These are phyloP conservation scores for Semicossyphus pulcher DNA, from an alignment of 2,113 vertebrate species.

Conservation along the genomic window DNA sequence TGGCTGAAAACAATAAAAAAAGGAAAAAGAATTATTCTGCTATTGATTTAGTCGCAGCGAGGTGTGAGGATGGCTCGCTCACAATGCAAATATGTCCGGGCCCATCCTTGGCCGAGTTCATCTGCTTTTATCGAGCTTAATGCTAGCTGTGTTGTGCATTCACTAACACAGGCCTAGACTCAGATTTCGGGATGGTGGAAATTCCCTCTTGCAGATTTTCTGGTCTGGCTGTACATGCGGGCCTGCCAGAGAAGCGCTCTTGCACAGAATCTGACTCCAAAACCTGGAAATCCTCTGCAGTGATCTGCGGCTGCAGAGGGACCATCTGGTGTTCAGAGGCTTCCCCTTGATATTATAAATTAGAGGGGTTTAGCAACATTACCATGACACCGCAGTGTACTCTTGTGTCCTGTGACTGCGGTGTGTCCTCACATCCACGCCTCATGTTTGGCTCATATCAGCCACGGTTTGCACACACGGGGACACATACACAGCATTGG, in stretches of 20 bases:
- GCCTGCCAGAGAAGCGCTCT: constrained; percentile 49
- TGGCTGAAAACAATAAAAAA: constrained; percentile 37
- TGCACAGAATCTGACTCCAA: constrained; percentile 43
- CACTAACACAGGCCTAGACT: constrained; percentile 27
- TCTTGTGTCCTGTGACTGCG: constrained; percentile 39
- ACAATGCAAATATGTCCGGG: constrained; percentile 38
- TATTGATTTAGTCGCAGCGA: constrained; percentile 50
- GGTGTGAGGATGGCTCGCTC: constrained; percentile 36
- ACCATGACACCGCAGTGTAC: constrained; percentile 37
- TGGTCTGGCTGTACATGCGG: constrained; percentile 21
- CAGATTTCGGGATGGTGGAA: constrained; percentile 51
- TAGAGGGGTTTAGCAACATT: constrained; percentile 57
- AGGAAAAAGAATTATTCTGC: constrained; percentile 33
- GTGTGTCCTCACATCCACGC: constrained; percentile 36
- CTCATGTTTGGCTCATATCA: constrained; percentile 33
- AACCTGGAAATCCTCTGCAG: constrained; percentile 40
- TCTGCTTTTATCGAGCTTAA: constrained; percentile 25
- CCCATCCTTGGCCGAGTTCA: constrained; percentile 14
- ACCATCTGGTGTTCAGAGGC: constrained; percentile 69
- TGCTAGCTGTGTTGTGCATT: constrained; percentile 21
- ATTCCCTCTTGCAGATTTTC: constrained; percentile 50
- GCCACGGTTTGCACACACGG: constrained; percentile 22
- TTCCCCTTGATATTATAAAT: constrained; percentile 65
- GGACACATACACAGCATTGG: constrained; percentile 18
- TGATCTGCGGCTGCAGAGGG: constrained; percentile 43